A percentile compares a stretch with the other conserved stretches of the same genome.
These are phyloP conservation scores for Heliconius melpomene DNA, from an alignment of 1,140 invertebrate genomes.

Conservation along the genomic window DNA sequence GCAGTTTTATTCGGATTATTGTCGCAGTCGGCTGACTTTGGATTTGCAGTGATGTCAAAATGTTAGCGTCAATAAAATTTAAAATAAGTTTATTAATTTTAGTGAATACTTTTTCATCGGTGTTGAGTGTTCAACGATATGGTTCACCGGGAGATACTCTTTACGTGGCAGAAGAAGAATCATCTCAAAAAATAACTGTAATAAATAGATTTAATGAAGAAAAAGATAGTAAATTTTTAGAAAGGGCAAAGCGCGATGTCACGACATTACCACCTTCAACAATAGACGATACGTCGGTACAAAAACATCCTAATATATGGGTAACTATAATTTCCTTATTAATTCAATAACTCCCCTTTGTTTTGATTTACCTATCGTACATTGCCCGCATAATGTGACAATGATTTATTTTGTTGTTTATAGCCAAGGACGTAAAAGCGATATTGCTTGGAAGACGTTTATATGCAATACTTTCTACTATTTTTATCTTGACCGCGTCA, in stretches of 20 bases:
- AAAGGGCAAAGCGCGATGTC: slow-evolving; percentile 69
- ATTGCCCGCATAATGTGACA: slow-evolving; percentile 41
- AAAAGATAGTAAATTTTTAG: slow-evolving; percentile 42
- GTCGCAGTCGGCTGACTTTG: slow-evolving; percentile 48
- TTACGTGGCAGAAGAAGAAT: slow-evolving; percentile 60
- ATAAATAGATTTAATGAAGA: slow-evolving; percentile 56
- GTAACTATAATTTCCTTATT: slow-evolving; percentile 74
- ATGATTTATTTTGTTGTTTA: slow-evolving; percentile 44
- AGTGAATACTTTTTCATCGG: slow-evolving; percentile 59
- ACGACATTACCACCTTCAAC: slow-evolving; percentile 50
- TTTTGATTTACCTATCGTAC: slow-evolving; percentile 44
- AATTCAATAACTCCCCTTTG: slow-evolving; percentile 58
- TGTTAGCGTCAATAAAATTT: slow-evolving; percentile 65
- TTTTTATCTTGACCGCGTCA: slow-evolving; percentile 49
- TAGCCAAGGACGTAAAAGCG: slow-evolving; percentile 32
- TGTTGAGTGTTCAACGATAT: slow-evolving; percentile 56
- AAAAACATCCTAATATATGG: slow-evolving; percentile 71
- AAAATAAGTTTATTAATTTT: slow-evolving; percentile 56
- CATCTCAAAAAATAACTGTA: slow-evolving; percentile 52
- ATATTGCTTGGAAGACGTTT: slow-evolving; percentile 28
- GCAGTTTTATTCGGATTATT: slow-evolving; percentile 54
- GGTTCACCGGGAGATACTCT: slow-evolving; percentile 55
- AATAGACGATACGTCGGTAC: slow-evolving; percentile 29
- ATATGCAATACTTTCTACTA: slow-evolving; percentile 54
- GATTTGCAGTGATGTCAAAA: slow-evolving; percentile 75